Evolutionary conservation across 2,888 invertebrate genomes (phyloP).

Genomic region (Fabriciana adippe): DNA sequence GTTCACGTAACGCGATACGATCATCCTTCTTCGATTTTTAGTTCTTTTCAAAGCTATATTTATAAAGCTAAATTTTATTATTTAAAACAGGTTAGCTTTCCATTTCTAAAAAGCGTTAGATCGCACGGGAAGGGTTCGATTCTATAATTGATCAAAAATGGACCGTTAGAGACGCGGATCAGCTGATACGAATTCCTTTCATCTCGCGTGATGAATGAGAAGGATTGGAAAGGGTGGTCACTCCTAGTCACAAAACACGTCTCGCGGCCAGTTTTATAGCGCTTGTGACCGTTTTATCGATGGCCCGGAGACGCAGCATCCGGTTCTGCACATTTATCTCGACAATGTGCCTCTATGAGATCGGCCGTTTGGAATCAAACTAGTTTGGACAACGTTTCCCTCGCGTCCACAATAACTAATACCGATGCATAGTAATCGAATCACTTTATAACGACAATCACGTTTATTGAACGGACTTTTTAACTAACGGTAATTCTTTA

Average conservation of each 20-base stretch:
- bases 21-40: slow-evolving; percentile 67
- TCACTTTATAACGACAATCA: slow-evolving; percentile 67
- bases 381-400: slow-evolving; percentile 73
- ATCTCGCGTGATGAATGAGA: slow-evolving; percentile 70
- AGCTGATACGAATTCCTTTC: slow-evolving; percentile 73
- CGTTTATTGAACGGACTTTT: slow-evolving; percentile 65
- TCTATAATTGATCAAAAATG: slow-evolving; percentile 68
- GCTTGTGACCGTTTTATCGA: slow-evolving; percentile 73
- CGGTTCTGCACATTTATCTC: slow-evolving; percentile 77
- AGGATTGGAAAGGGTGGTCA: slow-evolving; percentile 64
- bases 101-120: slow-evolving; percentile 75
- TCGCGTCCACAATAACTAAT: slow-evolving; percentile 54
- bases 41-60: background rate
- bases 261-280: slow-evolving; percentile 68
- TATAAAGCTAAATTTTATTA: slow-evolving; percentile 9
- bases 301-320: slow-evolving; percentile 74
- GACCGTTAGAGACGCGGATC: slow-evolving; percentile 70
- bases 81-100: slow-evolving; percentile 72
- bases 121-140: slow-evolving; percentile 54
- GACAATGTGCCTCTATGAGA: slow-evolving; percentile 71
- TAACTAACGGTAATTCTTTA: slow-evolving; percentile 53
- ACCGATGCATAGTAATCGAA: slow-evolving; percentile 74
- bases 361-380: slow-evolving; percentile 72
- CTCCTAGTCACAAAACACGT: slow-evolving; percentile 68
- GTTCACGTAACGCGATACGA: slow-evolving; percentile 78